Base-by-base conservation (phyloP, 2,888 invertebrate species). In the Zygaena filipendulae region DNA sequence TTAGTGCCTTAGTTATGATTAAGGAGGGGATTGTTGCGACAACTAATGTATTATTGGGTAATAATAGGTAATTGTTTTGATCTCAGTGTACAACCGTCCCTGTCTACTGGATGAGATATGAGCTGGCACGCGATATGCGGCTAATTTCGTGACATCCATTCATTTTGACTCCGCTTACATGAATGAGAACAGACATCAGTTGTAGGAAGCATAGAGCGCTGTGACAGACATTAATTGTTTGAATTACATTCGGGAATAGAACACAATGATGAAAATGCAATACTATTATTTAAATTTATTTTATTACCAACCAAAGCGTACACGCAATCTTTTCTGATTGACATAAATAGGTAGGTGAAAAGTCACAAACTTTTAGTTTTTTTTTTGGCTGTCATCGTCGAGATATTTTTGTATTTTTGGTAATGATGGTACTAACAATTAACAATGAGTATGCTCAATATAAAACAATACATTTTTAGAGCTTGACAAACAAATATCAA, bases 71-170 rank as follows among this genome's bases (percentile, higher is more conserved):
- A 68, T 68, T 64, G 63, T 68, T 59, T 49, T 51, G 57, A 62
- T 61, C 60, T 55, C 58, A 54, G 63, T 57, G 62, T 61, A 53
- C 62, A 60, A 58, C 59, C 56, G 59, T 45, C 44, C 48, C 57
- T 59, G 64, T 67, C 69, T 53, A 43, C 44, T 37, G 40, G 45
- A 43, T 68, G 71, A 75, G 59, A 68, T 67, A 74, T 68, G 66
- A 59, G 51, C 74, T 77, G 77, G 75, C 75, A 72, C 58, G 51
- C 51, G 60, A 59, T 57, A 61, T 55, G 58, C 59, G 49, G 63
- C 72, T 75, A 70, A 75, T 70, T 75, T 67, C 56, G 64, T 53
- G 62, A 55, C 64, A 59, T 57, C 68, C 72, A 72, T 74, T 75
- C 75, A 75, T 71, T 71, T 69, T 45, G 51, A 52, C 52, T 62